Conservation (phyloP, 2,888 invertebrate genomes). For the Folsomia candida region DNA sequence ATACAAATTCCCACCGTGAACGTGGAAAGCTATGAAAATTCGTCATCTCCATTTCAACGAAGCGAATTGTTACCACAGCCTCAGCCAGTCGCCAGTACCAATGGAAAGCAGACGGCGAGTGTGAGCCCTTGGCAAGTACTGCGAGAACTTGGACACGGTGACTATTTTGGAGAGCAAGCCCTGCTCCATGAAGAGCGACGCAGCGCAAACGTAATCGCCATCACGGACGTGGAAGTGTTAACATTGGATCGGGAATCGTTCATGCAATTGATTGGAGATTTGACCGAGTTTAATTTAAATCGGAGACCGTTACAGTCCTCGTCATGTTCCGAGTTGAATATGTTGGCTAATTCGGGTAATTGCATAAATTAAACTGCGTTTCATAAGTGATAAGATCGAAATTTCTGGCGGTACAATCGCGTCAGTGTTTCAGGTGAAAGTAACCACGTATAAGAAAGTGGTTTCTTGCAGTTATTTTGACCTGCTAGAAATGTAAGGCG, state of each 20-base stretch:
- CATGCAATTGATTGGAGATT: constrained; percentile 76
- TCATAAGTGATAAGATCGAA: no score
- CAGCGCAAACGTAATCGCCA: constrained; percentile 61
- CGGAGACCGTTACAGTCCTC: constrained; percentile 31
- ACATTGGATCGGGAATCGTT: constrained; percentile 89
- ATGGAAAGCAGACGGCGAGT: constrained; percentile 4
- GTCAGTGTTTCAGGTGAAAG: no score
- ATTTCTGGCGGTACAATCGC: no score
- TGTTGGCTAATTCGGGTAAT: no score
- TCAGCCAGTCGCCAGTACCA: not conserved
- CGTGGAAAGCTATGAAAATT: not conserved
- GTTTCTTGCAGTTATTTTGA: no score
- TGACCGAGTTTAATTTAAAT: constrained; percentile 65
- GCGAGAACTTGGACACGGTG: constrained; percentile 69
- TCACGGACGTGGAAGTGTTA: constrained; percentile 60
- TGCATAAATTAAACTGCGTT: no score
- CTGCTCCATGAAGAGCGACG: constrained; percentile 73
- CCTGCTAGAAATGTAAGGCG: no score
- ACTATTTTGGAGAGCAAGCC: constrained; percentile 88
- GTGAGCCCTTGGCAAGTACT: constrained; percentile 59
- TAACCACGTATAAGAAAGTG: no score
- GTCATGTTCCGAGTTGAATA: constrained; percentile 30
- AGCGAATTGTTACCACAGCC: not conserved
- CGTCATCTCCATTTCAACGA: no score
- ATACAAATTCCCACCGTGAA: not conserved